Evolutionary conservation across 2,113 vertebrate species (phyloP).

Genomic region (Rhea americana): DNA sequence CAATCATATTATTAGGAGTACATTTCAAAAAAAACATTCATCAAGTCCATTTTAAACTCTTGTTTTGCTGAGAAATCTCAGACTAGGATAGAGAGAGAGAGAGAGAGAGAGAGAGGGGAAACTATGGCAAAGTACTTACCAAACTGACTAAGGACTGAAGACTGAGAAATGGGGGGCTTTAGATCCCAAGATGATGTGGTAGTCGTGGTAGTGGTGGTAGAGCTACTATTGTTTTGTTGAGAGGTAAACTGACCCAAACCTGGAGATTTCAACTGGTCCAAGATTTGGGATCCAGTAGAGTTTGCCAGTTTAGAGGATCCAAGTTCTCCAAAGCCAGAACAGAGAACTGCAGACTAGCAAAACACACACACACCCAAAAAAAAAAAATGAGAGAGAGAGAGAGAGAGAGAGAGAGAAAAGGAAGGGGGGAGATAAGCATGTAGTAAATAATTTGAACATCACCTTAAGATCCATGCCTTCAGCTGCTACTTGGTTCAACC

Average conservation of each 20-base stretch:
- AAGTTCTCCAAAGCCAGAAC: conserved; percentile 88
- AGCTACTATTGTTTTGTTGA: conserved; percentile 73
- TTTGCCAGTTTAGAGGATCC: conserved; percentile 81
- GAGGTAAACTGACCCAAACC: conserved; percentile 80
- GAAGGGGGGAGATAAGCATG: background rate
- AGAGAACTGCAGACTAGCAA: conserved; percentile 86
- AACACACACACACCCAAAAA: background rate
- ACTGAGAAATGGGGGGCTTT: conserved; percentile 78
- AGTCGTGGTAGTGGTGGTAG: conserved; percentile 44
- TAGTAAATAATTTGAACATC: background rate
- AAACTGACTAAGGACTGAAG: conserved; percentile 81
- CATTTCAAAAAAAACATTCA: background rate
- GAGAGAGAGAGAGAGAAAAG: background rate
- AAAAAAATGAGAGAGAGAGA: background rate
- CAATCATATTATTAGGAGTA: background rate
- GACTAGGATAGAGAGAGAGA: background rate
- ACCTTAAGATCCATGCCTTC: background rate
- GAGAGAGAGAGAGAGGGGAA: background rate
- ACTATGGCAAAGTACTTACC: conserved; percentile 81
- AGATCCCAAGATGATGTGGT: conserved; percentile 78
- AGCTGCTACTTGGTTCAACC: background rate
- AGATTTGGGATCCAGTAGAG: conserved; percentile 80
- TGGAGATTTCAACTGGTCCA: conserved; percentile 85
- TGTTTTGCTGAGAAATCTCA: background rate
- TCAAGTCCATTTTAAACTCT: background rate